Evolutionary conservation across 2,113 vertebrate genomes (phyloP), one percentile per base, ranked within the genome.

Genomic region (Atrichornis clamosus): DNA sequence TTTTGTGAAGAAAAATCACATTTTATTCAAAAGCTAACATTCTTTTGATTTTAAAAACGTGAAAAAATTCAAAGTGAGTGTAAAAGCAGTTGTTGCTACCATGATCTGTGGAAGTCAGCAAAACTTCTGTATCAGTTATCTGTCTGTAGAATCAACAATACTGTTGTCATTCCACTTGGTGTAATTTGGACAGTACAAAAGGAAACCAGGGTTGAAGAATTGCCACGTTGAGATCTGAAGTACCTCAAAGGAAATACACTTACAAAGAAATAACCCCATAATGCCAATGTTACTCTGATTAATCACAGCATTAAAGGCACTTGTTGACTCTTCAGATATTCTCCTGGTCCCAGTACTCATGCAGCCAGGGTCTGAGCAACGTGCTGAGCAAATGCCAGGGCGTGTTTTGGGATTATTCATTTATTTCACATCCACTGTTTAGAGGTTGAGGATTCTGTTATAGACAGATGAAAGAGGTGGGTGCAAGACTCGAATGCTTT

Each of bases 301-400:
- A 62, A 47, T 79, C 39, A 9, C 32, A 62, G 3, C 27, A 56
- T 47, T n/a, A 24, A 22, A 18, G 6, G 63, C 19, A 46, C 49
- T 32, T 72, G 13, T 52, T 79, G 35, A 14, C 33, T 33, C n/a
- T 67, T 23, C 1, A 33, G 9, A 3, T 28, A 8, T 52, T 63
- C 3, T 70, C 10, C n/a, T 63, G 26, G 11, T 67, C 4, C 47
- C 0, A 2, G 30, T 27, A 4, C 30, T 35, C 3, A 0, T 8
- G 22, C 35, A 52, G 0, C 12, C 14, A 4, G 27, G 30, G 3
- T 15, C 3, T 56, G 73, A 55, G 2, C 39, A 30, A 24, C 1
- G 9, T 20, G 49, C n/a, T 79, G 73, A 47, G 50, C 44, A 65
- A 58, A 33, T 17, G 6, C 15, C 16, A 24, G 9, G 2, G 39